phyloP scores from a whole-genome alignment of 2,888 invertebrate genomes.

The Arrhopalites spinosus region DNA sequence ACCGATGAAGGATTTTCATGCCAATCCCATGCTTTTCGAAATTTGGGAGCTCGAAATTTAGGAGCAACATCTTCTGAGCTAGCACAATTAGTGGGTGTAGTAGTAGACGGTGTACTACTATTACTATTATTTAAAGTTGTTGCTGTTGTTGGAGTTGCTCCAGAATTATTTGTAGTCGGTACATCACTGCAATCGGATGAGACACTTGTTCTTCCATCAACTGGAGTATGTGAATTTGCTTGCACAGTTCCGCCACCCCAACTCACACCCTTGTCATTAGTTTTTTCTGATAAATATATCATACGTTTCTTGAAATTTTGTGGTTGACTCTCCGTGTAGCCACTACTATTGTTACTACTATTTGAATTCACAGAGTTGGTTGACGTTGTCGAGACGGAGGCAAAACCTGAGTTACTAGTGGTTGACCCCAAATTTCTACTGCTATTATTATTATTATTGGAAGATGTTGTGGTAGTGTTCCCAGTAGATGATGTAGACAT shows the following conservation, averaged over 20 bases:
- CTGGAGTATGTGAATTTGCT: conserved; percentile 6
- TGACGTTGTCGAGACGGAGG: background rate
- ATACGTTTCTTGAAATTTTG: background rate
- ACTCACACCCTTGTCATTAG: conserved; percentile 17
- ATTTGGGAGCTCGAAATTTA: conserved; percentile 45
- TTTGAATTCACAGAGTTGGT: background rate
- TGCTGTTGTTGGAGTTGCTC: background rate
- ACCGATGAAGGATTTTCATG: conserved; percentile 15
- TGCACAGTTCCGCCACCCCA: conserved; percentile 42
- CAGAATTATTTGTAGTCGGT: background rate
- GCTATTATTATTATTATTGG: background rate
- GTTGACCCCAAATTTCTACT: background rate
- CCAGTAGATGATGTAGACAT: background rate
- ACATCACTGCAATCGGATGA: conserved; percentile 52
- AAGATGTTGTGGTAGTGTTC: background rate
- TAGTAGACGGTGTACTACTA: background rate
- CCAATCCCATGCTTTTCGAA: conserved; percentile 46
- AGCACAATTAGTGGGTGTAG: background rate
- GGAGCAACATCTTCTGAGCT: conserved; percentile 16
- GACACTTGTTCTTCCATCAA: conserved; percentile 53
- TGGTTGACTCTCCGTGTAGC: background rate
- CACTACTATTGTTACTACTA: background rate
- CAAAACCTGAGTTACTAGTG: background rate
- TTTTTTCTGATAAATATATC: background rate
- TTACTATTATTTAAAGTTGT: background rate